phyloP scores from a whole-genome alignment of 2,888 invertebrate species.

The Ophion obscuratus region DNA sequence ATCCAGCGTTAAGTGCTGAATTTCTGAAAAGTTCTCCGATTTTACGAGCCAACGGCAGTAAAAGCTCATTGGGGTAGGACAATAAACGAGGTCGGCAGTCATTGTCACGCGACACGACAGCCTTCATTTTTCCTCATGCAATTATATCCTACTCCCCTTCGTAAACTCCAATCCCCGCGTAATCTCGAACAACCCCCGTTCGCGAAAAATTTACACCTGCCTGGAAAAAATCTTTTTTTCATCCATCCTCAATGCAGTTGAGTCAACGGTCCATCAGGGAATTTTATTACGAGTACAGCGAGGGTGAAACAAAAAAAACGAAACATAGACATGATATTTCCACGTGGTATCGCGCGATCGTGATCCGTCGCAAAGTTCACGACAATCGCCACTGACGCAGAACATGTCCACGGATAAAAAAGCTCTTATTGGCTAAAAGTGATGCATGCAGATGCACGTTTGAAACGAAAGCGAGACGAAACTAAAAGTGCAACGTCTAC shows the following conservation, averaged over 20 bases:
- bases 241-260: background rate
- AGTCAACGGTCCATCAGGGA: background rate
- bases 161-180: background rate
- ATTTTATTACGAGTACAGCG: background rate
- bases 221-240: background rate
- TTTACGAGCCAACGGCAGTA: too few relatives aligned
- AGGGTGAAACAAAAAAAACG: background rate
- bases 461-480: conserved; percentile 5
- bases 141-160: background rate
- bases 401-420: background rate
- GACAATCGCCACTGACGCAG: background rate
- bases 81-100: too few relatives aligned
- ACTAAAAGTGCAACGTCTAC: background rate
- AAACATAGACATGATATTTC: background rate
- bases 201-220: background rate
- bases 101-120: too few relatives aligned
- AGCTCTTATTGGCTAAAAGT: background rate
- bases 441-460: background rate
- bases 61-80: too few relatives aligned
- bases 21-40: too few relatives aligned
- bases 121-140: too few relatives aligned
- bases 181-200: background rate
- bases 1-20: too few relatives aligned
- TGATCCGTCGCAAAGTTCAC: conserved; percentile 14
- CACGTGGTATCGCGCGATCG: conserved; percentile 13